Percentiles rank a stretch among this genome's conserved stretches.
These are phyloP conservation scores for Ciconia stormi DNA, from an alignment of 2,113 vertebrate genomes.

Conservation along the genomic window DNA sequence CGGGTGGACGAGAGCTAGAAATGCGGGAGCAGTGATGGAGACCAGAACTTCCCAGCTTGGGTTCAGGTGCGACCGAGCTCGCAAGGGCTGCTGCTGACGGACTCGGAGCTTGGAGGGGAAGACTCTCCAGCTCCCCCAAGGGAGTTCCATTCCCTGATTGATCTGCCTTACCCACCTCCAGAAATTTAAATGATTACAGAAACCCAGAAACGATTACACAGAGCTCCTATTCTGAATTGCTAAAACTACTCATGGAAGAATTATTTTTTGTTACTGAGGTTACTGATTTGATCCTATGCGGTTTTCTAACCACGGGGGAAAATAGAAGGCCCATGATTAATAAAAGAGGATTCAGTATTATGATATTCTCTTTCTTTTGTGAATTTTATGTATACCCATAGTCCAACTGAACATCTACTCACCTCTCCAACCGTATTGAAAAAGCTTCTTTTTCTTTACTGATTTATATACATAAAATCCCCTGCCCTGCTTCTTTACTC, in stretches of 20 bases:
- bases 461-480: not conserved
- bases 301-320: not conserved
- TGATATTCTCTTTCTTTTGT: not conserved
- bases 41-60: not conserved
- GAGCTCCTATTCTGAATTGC: not conserved
- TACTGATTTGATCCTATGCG: not conserved
- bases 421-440: not conserved
- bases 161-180: not conserved
- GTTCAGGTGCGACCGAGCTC: accelerated
- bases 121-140: not conserved
- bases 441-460: not conserved
- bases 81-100: accelerated
- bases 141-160: not conserved
- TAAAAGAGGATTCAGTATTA: not conserved
- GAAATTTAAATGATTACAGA: not conserved
- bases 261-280: not conserved
- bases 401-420: not conserved
- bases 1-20: not conserved
- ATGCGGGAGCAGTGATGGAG: not conserved
- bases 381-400: not conserved
- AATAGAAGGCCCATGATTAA: not conserved
- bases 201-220: not conserved
- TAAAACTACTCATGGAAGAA: not conserved
- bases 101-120: not conserved
- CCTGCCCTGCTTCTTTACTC: not conserved